These are phyloP conservation scores for Sander vitreus DNA, from an alignment of 2,113 vertebrate genomes.

Conservation along the genomic window DNA sequence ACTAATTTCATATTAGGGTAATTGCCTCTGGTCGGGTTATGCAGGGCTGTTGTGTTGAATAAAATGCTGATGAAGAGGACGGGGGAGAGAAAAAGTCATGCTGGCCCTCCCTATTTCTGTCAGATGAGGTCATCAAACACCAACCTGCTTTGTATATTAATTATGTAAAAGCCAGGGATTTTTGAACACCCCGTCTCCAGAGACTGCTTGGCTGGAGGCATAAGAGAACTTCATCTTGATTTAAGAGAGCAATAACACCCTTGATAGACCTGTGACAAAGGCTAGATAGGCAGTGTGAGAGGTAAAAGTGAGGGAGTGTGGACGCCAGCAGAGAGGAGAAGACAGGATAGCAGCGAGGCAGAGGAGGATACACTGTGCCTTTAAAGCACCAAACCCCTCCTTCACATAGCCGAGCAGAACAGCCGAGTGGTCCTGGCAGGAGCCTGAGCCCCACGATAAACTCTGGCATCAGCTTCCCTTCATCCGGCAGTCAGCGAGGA, in stretches of 20 bases:
- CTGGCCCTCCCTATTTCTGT: slow-evolving; percentile 58
- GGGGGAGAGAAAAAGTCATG: slow-evolving; percentile 45
- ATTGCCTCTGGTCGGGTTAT: slow-evolving; percentile 51
- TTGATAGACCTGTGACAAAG: slow-evolving; percentile 69
- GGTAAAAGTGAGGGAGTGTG: slow-evolving; percentile 61
- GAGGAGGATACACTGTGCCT: slow-evolving; percentile 77
- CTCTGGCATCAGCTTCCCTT: slow-evolving; percentile 87
- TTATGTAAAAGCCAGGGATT: slow-evolving; percentile 66
- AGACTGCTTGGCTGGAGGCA: slow-evolving; percentile 47
- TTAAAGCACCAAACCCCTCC: slow-evolving; percentile 81
- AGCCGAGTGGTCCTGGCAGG: slow-evolving; percentile 80
- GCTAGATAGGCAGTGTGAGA: slow-evolving; percentile 59
- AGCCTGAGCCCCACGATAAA: slow-evolving; percentile 86
- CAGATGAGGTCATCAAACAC: slow-evolving; percentile 78
- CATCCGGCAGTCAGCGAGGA: slow-evolving; percentile 85
- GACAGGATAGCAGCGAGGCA: slow-evolving; percentile 40
- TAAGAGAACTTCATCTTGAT: slow-evolving; percentile 71
- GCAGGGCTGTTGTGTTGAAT: slow-evolving; percentile 30
- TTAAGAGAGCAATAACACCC: slow-evolving; percentile 66
- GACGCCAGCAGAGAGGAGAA: slow-evolving; percentile 45
- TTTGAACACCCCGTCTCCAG: slow-evolving; percentile 58
- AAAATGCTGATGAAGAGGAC: slow-evolving; percentile 49
- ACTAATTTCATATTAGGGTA: slow-evolving; percentile 40
- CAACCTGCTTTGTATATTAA: slow-evolving; percentile 76
- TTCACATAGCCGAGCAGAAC: slow-evolving; percentile 70